Base-by-base conservation (phyloP, 2,113 vertebrate genomes). In the Nematolebias whitei region DNA sequence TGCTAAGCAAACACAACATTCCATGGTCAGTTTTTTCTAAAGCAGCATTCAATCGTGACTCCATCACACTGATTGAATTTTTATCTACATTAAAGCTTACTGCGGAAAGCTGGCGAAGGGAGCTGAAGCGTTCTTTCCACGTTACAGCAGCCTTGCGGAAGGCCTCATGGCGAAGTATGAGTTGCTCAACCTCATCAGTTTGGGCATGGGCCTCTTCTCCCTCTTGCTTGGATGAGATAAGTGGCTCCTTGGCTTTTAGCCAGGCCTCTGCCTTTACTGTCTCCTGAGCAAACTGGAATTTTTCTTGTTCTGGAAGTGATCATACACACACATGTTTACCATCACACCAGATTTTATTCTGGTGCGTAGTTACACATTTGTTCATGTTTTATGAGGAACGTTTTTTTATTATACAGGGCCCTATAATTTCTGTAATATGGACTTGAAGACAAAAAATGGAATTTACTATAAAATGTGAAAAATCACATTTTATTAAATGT, bases 131-230 rank as follows among this genome's bases (percentile, higher is more conserved):
- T 72, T 96, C 96, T 80, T 96, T 96, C 96, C 96, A 96, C 58
- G 94, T 93, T 40, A 93, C 92, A 0, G 94, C 96, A 0, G 95
- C 92, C 79, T 97, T 98, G 83, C 96, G 94, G 77, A 98, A 97
- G 71, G 94, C 95, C 79, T 98, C 95, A 0, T 98, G 96, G 41
- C 96, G 92, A 83, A 95, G 96, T 91, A 98, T 96, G 90, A 98
- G 94, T 84, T 92, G 95, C 85, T 98, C 95, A 4, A 96, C 96
- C 78, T 98, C 96, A 0, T 96, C 95, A 2, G 93, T 93, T 1
- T 94, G 95, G 71, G 90, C 78, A 12, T 89, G 94, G 78, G 94
- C 89, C 75, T 92, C 93, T 0, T 93, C 55, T 91, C 87, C 82
- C 90, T 92, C 72, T 22, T 79, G 80, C 43, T 72, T 89, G 63